Conservation (phyloP, 2,888 invertebrate genomes). For the Hydrotaea cyrtoneurina region DNA sequence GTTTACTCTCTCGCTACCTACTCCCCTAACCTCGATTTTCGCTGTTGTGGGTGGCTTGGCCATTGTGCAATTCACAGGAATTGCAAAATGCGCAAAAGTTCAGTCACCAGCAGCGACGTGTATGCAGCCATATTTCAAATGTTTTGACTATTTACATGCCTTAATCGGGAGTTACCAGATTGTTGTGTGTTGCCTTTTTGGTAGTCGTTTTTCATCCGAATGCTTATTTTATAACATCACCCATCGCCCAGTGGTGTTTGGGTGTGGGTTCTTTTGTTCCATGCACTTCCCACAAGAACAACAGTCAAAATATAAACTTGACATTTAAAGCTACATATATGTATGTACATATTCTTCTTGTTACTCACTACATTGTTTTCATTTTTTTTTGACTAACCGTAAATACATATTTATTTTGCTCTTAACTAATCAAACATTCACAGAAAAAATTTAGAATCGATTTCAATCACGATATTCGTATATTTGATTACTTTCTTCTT, state of each 20-base stretch:
- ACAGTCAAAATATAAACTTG: conserved; percentile 11
- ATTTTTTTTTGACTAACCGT: not conserved
- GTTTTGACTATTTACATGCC: not conserved
- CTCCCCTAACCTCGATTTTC: not conserved
- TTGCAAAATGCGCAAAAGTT: conserved; percentile 24
- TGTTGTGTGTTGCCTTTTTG: not conserved
- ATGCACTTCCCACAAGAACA: not conserved
- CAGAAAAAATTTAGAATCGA: too few species aligned
- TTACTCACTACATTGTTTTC: not conserved
- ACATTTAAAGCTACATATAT: not conserved
- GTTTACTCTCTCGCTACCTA: not conserved
- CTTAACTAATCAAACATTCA: not conserved
- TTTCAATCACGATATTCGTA: too few species aligned
- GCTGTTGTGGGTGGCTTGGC: not conserved
- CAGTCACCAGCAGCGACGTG: not conserved
- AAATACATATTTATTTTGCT: not conserved
- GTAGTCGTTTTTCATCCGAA: too few species aligned
- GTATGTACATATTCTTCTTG: too few species aligned
- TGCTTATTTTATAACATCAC: too few species aligned
- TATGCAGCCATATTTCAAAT: not conserved
- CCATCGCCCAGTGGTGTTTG: not conserved
- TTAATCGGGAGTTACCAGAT: not conserved
- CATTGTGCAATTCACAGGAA: conserved; percentile 5
- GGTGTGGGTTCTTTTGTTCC: not conserved
- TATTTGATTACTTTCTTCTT: too few species aligned